phyloP scores from a whole-genome alignment of 2,797 vertebrate genomes.

The Sebastes oblongus region DNA sequence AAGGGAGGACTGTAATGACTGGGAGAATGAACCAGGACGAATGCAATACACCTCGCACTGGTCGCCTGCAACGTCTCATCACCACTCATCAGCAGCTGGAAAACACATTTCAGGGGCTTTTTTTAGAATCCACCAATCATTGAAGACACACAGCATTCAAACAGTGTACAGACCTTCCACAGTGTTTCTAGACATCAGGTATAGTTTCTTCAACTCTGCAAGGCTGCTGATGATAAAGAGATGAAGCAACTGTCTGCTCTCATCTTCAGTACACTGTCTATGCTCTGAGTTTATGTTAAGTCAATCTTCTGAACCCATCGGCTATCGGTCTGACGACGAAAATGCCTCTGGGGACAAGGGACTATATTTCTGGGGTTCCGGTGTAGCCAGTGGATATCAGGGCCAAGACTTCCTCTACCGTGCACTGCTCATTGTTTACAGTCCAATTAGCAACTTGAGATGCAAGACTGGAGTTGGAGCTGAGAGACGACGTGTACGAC shows the following conservation, averaged over 20 bases:
- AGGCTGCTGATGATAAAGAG: background rate
- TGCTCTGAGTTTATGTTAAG: background rate
- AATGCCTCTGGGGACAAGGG: accelerated
- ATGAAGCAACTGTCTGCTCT: conserved; percentile 5
- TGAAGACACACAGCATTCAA: background rate
- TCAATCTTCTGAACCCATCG: background rate
- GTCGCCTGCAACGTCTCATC: conserved; percentile 90
- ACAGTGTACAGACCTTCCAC: background rate
- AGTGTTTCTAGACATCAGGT: background rate
- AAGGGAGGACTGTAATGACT: conserved; percentile 85
- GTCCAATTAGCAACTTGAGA: no score
- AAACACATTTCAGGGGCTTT: conserved; percentile 41
- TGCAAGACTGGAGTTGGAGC: no score
- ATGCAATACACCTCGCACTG: conserved; percentile 88
- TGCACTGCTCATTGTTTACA: no score
- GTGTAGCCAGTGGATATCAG: no score
- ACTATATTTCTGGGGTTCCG: no score
- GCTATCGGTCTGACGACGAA: no score
- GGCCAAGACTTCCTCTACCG: no score
- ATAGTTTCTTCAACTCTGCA: background rate
- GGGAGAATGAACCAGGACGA: conserved; percentile 87
- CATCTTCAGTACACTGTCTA: background rate
- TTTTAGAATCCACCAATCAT: background rate
- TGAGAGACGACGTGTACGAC: no score
- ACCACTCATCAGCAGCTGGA: conserved; percentile 89